Evolutionary conservation across 2,888 invertebrate genomes (phyloP).

Genomic region (Plutella xylostella): DNA sequence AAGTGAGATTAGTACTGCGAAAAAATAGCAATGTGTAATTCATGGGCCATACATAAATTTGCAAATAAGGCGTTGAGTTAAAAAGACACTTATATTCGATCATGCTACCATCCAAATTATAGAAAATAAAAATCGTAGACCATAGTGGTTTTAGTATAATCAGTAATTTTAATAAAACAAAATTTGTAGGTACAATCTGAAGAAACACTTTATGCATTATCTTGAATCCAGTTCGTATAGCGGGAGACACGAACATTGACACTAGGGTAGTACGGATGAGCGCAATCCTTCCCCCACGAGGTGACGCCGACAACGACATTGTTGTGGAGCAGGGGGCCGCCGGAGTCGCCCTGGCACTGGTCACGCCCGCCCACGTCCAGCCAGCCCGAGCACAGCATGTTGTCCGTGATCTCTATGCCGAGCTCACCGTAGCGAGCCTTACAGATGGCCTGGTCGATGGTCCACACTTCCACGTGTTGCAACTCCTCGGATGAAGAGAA

Average conservation of each 20-base stretch:
- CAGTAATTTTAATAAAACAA: no score
- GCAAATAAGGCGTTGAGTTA: no score
- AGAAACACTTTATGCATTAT: no score
- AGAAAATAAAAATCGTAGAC: no score
- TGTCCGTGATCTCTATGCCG: slow-evolving; percentile 8
- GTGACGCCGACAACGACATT: slow-evolving; percentile 10
- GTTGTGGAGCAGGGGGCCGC: slow-evolving; percentile 12
- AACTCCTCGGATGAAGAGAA: slow-evolving; percentile 29
- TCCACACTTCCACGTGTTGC: slow-evolving; percentile 30
- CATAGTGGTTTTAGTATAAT: no score
- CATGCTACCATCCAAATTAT: not conserved
- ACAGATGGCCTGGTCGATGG: slow-evolving; percentile 27
- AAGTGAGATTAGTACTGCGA: no score
- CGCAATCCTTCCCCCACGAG: slow-evolving; percentile 10
- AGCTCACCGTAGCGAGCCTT: slow-evolving; percentile 25
- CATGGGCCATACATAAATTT: no score
- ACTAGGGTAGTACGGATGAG: slow-evolving; percentile 8
- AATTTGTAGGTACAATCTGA: no score
- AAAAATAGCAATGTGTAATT: no score
- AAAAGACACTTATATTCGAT: no score
- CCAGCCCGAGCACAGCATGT: slow-evolving; percentile 14
- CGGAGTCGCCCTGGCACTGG: slow-evolving; percentile 16
- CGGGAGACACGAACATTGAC: slow-evolving; percentile 11
- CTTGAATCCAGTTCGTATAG: slow-evolving; percentile 6
- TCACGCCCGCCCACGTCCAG: slow-evolving; percentile 13